Conservation (phyloP, 2,888 invertebrate genomes). For the Spialia ferax region DNA sequence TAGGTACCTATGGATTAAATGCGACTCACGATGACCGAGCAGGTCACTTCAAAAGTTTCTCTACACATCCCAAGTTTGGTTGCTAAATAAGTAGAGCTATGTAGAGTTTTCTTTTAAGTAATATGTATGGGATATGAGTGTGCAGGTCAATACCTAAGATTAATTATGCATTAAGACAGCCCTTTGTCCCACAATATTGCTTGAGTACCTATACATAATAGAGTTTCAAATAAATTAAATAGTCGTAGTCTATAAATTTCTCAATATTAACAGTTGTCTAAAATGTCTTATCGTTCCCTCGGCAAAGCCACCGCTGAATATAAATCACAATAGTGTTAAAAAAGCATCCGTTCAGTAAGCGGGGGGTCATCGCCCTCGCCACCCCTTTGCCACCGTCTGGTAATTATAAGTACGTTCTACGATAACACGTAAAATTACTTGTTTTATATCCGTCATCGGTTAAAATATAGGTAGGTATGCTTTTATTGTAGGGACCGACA, state of each 20-base stretch:
- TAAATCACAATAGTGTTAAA: conserved; percentile 37
- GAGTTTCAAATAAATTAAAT: no score
- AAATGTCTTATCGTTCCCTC: not conserved
- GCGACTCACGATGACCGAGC: no score
- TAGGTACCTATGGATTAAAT: no score
- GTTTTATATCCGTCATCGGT: conserved; percentile 26
- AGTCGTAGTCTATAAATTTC: no score
- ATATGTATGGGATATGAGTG: not conserved
- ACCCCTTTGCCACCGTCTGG: conserved; percentile 36
- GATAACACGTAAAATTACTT: conserved; percentile 36
- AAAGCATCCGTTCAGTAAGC: conserved; percentile 31
- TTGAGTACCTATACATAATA: no score
- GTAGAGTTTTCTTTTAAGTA: not conserved
- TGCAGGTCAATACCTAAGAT: not conserved
- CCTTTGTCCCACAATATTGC: no score
- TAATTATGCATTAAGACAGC: no score
- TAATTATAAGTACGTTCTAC: conserved; percentile 36
- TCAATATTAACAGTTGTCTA: not conserved
- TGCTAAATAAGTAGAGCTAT: no score
- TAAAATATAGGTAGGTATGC: conserved; percentile 8
- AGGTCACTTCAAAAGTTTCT: no score
- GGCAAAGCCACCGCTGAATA: conserved; percentile 25
- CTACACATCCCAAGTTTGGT: no score
- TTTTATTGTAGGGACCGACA: not conserved
- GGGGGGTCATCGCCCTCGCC: conserved; percentile 35